Evolutionary conservation across 2,888 invertebrate genomes (phyloP), one percentile per base, ranked within the genome.

Genomic region (Melieria crassipennis): DNA sequence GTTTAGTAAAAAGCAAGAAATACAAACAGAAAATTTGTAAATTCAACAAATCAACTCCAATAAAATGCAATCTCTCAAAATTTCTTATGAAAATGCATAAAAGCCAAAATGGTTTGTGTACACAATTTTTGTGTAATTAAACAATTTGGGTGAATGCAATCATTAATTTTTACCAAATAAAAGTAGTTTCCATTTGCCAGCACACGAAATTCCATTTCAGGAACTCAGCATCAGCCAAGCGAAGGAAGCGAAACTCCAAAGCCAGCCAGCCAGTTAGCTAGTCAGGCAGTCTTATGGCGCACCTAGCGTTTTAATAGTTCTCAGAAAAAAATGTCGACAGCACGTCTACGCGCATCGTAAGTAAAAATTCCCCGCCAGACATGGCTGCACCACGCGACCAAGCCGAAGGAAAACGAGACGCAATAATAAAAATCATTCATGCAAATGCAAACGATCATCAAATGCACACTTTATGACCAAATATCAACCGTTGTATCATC

Each of bases 281-380:
- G 11, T 16, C 43, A 52, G 52, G 43, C 64, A 65, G 55, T 55
- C 52, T 55, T 55, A 43, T 55, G 55, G 58, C 13, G 46, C 4
- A 52, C 60, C 13, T 11, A 43, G 61, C 43, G 67, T 30, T 61
- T 77, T 77, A 67, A 77, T 75, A 72, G 74, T 83, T 84, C 83
- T 79, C 77, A 78, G 83, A 82, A 84, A 81, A 83, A 79, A 80
- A 76, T 84, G 83, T 84, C 84, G 83, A 83, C 83, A 80, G 77
- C 76, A 79, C 80, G 84, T 84, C 83, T 84, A 76, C 82, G 69
- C 48, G 57, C 55, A 56, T 7, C 30, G 30, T 30, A 30, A 30
- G 30, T 30, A 30, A 10, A n/a, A n/a, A 56, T 56, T 30, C 56
- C 13, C 13, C 56, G 9, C 13, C 13, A 16, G 7, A 30, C 13